Evolutionary conservation across 1,140 invertebrate species (phyloP), one percentile per base, ranked within the genome.

Genomic region (Zaprionus vittiger): DNA sequence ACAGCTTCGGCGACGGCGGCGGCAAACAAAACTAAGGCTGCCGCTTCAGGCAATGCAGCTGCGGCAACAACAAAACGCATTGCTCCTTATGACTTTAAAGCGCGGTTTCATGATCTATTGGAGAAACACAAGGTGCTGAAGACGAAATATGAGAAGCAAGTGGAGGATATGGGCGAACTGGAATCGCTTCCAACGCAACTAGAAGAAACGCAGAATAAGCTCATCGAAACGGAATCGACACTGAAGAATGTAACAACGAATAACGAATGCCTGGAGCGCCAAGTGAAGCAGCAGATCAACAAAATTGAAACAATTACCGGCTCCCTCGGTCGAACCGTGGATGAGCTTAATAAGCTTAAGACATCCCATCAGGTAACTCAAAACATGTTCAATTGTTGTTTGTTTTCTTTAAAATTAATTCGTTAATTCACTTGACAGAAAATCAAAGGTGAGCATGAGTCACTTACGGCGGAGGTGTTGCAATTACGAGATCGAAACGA

Each of bases 81-180:
- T 69, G 93, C 94, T 5, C 93, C 94, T 0, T 95, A 95, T 81
- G 94, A 95, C 79, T 95, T 93, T 76, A 95, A 95, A 81, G 94
- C 94, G 12, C 93, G 94, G 41, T 95, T 94, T 80, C 93, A 94
- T 90, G 94, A 95, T 73, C 91, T 95, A 31, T 91, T 94, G 41
- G 94, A 95, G 76, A 95, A 95, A 77, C 93, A 94, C 77, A 94
- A 94, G 77, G 91, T 91, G 14, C 83, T 95, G 5, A 94, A 93
- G 74, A 81, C 84, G 24, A 94, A 95, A 78, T 93, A 93, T 77
- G 94, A 85, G 70, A 93, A 94, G 31, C 91, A 95, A 12, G 93
- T 94, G 83, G 93, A 94, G 38, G 93, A 94, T 69, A 93, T 95
- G 84, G 60, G 68, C 5, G 90, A 94, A 70, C 70, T 94, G 6